Conservation (phyloP, 2,888 invertebrate species). For the Busseola fusca region DNA sequence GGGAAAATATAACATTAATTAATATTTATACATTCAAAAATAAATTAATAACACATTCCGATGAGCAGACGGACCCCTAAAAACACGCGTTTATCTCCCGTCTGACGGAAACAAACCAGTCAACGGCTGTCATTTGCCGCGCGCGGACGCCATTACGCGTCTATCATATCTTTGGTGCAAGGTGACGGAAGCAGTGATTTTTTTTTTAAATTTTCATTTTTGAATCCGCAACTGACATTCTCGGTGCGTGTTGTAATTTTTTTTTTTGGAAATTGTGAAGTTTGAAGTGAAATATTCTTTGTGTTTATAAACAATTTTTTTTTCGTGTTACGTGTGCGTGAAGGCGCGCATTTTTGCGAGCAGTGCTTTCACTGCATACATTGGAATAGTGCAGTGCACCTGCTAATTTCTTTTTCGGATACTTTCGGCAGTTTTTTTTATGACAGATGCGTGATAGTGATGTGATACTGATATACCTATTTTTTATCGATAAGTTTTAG, state of each 20-base stretch:
- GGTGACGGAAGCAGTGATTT: conserved; percentile 58
- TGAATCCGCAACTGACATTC: conserved; percentile 17
- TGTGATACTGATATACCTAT: background rate
- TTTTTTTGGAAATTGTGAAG: conserved; percentile 10
- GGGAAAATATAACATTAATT: background rate
- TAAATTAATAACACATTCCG: conserved; percentile 5
- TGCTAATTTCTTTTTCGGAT: conserved; percentile 61
- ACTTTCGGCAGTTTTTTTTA: conserved; percentile 47
- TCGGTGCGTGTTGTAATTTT: conserved; percentile 24
- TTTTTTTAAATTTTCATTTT: conserved; percentile 34
- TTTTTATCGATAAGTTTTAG: conserved; percentile 20
- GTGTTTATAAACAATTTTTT: conserved; percentile 47
- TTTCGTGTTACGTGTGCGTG: conserved; percentile 42
- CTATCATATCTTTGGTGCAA: conserved; percentile 47
- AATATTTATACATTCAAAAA: conserved; percentile 3
- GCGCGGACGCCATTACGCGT: conserved; percentile 48
- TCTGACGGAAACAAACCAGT: conserved; percentile 48
- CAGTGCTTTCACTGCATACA: conserved; percentile 55
- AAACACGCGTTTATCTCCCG: conserved; percentile 47
- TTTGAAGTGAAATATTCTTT: conserved; percentile 4
- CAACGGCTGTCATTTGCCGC: conserved; percentile 56
- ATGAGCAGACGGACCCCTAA: conserved; percentile 52
- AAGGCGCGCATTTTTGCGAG: conserved; percentile 54
- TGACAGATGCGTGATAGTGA: conserved; percentile 24
- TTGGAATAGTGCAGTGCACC: conserved; percentile 56